Evolutionary conservation across 2,797 vertebrate species (phyloP), one percentile per base, ranked within the genome.

Genomic region (Sarcoramphus papa): DNA sequence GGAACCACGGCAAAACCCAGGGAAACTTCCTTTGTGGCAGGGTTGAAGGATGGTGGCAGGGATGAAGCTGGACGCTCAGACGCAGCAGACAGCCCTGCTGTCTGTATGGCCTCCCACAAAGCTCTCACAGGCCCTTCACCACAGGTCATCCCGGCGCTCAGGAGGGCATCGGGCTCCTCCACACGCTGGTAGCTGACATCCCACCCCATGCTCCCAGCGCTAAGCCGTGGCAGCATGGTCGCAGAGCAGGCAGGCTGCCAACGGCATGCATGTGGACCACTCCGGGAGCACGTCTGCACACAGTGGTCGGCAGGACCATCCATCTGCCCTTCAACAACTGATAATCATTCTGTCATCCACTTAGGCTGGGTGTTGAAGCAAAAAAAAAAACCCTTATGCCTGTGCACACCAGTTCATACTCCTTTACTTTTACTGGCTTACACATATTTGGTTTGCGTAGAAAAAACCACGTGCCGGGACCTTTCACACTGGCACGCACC

Each of bases 181-280:
- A 10, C 10, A 1, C 6, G 41, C 41, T 25, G 28, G 50, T 7
- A 51, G 35, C 37, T 13, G 2, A 19, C 37, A 14, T 12, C 22
- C 53, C 37, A 18, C 27, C 2, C 48, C 40, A 10, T 2, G 48
- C 13, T 62, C 25, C 17, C 65, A 12, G 48, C 33, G 10, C 12
- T 4, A 6, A 12, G 59, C 31, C 7, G 3, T 4, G 18, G 40
- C 68, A 37, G 31, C 13, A 4, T 2, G 11, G 35, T 17, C 2
- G 5, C 65, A 35, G 65, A 25, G 33, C 45, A 17, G 12, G 6
- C 54, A 41, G 47, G 37, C 41, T 37, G 51, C 40, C 10, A 6
- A 5, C 2, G 0, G 40, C 5, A 0, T 5, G 56, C 24, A 3
- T 4, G 31, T 3, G 1, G 31, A 19, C 31, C 16, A 2, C 31